These are phyloP conservation scores for Procambarus clarkii DNA, from an alignment of 1,140 invertebrate species.

Conservation along the genomic window DNA sequence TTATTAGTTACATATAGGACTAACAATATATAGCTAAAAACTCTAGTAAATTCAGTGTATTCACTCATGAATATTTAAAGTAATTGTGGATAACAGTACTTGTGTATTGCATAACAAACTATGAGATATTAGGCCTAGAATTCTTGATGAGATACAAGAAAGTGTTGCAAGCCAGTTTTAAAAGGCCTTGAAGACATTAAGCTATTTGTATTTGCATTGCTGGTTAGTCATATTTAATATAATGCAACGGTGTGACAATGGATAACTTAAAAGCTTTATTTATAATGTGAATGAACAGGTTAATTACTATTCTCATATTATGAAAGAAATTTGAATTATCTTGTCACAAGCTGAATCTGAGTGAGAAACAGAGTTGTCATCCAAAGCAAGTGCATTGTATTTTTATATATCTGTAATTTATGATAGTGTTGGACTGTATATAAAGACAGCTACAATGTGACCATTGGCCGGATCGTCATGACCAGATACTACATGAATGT, in stretches of 20 bases:
- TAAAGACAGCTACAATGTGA: slow-evolving; percentile 13
- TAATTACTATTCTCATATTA: neutral
- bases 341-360: neutral
- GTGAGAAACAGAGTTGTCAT: slow-evolving; percentile 48
- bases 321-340: neutral
- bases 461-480: slow-evolving; percentile 28
- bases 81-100: neutral
- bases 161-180: neutral
- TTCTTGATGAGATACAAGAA: neutral
- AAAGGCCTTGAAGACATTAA: neutral
- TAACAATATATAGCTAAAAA: neutral
- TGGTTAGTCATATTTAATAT: neutral
- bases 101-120: neutral
- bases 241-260: neutral
- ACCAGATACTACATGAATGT: slow-evolving; percentile 18
- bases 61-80: neutral
- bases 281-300: slow-evolving; percentile 6
- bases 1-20: neutral
- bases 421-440: slow-evolving; percentile 31
- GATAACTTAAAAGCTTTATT: neutral
- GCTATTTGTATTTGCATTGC: neutral
- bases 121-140: too few relatives aligned
- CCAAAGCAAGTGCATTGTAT: slow-evolving; percentile 62
- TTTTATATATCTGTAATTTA: slow-evolving; percentile 60
- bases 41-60: neutral